These are phyloP conservation scores for Frieseomelitta varia DNA, from an alignment of 1,140 invertebrate species.

Conservation along the genomic window DNA sequence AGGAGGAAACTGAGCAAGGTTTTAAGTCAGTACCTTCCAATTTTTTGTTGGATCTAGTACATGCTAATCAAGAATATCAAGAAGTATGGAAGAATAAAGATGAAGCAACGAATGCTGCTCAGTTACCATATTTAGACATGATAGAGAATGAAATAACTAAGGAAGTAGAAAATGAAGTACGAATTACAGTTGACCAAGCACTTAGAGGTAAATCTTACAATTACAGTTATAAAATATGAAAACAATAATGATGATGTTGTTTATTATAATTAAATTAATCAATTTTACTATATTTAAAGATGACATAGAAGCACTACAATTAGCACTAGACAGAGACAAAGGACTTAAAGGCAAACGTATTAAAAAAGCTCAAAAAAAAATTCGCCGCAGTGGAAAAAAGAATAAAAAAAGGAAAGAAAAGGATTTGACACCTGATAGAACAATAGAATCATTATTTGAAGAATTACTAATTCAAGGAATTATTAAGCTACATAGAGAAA, in stretches of 20 bases:
- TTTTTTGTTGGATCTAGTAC: slow-evolving; percentile 81
- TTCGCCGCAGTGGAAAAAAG: slow-evolving; percentile 91
- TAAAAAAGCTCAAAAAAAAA: slow-evolving; percentile 91
- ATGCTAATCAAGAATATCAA: slow-evolving; percentile 82
- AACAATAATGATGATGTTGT: no score
- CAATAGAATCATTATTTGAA: slow-evolving; percentile 94
- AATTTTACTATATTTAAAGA: slow-evolving; percentile 31
- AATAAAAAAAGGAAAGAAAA: slow-evolving; percentile 97
- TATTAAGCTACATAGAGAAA: slow-evolving; percentile 90
- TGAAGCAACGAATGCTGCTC: slow-evolving; percentile 87
- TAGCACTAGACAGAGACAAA: slow-evolving; percentile 89
- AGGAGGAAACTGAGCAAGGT: slow-evolving; percentile 84
- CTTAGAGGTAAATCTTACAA: slow-evolving; percentile 86
- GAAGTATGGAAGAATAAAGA: slow-evolving; percentile 92
- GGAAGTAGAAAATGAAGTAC: slow-evolving; percentile 92
- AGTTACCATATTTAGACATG: slow-evolving; percentile 90
- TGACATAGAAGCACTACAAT: slow-evolving; percentile 82
- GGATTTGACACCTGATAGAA: slow-evolving; percentile 96
- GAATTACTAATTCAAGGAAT: slow-evolving; percentile 95
- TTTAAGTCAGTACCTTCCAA: slow-evolving; percentile 82
- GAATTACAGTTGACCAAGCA: slow-evolving; percentile 91
- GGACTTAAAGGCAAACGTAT: slow-evolving; percentile 89
- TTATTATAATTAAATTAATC: no score
- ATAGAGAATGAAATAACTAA: slow-evolving; percentile 91
- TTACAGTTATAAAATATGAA: not conserved